Percentiles rank a stretch among this genome's conserved stretches.
phyloP scores from a whole-genome alignment of 2,888 invertebrate species.

The Boloria euphrosyne region DNA sequence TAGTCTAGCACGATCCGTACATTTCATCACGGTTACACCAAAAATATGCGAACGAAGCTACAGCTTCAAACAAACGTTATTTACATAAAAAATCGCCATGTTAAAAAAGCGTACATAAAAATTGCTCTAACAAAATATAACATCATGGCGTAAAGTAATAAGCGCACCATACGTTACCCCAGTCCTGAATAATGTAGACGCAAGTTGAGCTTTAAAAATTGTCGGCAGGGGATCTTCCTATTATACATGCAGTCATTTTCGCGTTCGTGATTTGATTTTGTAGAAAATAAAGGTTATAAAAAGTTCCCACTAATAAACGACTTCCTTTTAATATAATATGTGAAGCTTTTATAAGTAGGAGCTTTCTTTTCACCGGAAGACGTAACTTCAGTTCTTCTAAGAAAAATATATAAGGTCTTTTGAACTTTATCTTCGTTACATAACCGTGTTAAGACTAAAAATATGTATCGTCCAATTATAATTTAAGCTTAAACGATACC shows the following conservation, averaged over 20 bases:
- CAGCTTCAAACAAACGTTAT: slow-evolving; percentile 18
- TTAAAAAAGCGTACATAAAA: slow-evolving; percentile 18
- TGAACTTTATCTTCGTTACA: too few species aligned
- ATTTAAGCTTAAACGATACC: too few species aligned
- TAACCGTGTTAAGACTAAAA: too few species aligned
- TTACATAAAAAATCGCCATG: slow-evolving; percentile 17
- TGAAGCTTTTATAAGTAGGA: background rate
- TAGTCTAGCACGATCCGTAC: background rate
- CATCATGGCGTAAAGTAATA: slow-evolving; percentile 26
- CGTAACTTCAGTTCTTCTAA: too few species aligned
- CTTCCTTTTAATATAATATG: slow-evolving; percentile 2
- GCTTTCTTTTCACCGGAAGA: too few species aligned
- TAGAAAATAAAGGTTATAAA: slow-evolving; percentile 8
- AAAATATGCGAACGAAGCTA: slow-evolving; percentile 9
- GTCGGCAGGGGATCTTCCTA: slow-evolving; percentile 31
- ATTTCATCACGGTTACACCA: background rate
- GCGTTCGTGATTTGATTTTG: slow-evolving; percentile 30
- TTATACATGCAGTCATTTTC: slow-evolving; percentile 30
- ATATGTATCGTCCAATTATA: too few species aligned
- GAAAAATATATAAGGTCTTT: too few species aligned
- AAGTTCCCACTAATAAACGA: slow-evolving; percentile 2
- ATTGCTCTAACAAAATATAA: slow-evolving; percentile 31
- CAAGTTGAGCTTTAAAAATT: slow-evolving; percentile 33
- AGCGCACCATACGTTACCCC: slow-evolving; percentile 27
- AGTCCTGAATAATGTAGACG: slow-evolving; percentile 30